A percentile compares a stretch with the other conserved stretches of the same genome.
These are phyloP conservation scores for Physocephala rufipes DNA, from an alignment of 2,888 invertebrate genomes.

Conservation along the genomic window DNA sequence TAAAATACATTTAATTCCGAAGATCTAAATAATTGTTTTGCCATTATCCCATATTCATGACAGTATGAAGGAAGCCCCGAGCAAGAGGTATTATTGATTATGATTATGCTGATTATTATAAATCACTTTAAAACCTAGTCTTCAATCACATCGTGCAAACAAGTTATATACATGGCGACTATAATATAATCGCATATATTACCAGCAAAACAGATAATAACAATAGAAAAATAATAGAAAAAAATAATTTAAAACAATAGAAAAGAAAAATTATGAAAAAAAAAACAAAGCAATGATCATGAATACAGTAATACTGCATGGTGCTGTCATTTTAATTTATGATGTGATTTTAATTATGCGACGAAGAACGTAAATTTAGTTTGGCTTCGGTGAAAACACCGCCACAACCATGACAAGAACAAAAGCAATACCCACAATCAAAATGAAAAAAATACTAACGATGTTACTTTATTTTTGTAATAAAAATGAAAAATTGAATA, in stretches of 20 bases:
- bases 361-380: constrained; percentile 33
- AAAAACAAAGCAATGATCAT: background rate
- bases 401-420: background rate
- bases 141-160: too few species aligned
- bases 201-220: too few species aligned
- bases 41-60: too few species aligned
- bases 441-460: background rate
- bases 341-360: constrained; percentile 39
- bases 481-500: background rate
- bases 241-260: background rate
- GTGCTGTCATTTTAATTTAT: constrained; percentile 29
- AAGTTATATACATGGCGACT: too few species aligned
- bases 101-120: too few species aligned
- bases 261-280: background rate
- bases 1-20: too few species aligned
- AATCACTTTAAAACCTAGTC: too few species aligned
- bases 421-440: too few species aligned
- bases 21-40: too few species aligned
- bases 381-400: background rate
- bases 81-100: too few species aligned
- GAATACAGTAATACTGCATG: background rate
- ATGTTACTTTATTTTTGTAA: background rate
- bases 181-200: too few species aligned
- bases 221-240: background rate
- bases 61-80: too few species aligned